Percentiles rank a stretch among this genome's conserved stretches.
Conservation (phyloP, 2,888 invertebrate species). For the Thecocarcelia acutangulata region DNA sequence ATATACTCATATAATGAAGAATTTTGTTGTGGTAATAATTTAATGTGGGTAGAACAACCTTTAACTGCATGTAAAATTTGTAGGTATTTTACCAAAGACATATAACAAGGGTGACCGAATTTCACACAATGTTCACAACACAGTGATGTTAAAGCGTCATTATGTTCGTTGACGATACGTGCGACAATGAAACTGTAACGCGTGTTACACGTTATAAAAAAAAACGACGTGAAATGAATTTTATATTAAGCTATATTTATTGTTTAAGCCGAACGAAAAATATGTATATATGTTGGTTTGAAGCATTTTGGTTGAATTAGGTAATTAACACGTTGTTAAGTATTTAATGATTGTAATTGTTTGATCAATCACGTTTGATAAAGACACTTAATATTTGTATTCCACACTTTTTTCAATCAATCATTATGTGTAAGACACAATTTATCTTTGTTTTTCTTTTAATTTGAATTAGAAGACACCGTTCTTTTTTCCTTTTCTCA, state of each 20-base stretch:
- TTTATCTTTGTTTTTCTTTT: conserved; percentile 11
- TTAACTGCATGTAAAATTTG: neutral
- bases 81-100: neutral
- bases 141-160: conserved; percentile 26
- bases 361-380: neutral
- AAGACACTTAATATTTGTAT: conserved; percentile 5
- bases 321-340: neutral
- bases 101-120: conserved; percentile 51
- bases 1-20: no score
- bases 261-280: neutral
- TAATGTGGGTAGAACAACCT: no score
- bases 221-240: conserved; percentile 55
- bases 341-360: neutral
- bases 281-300: neutral
- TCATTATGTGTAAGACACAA: neutral
- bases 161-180: conserved; percentile 16
- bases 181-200: conserved; percentile 41
- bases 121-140: conserved; percentile 36
- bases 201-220: conserved; percentile 41
- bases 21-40: no score
- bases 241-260: conserved; percentile 11
- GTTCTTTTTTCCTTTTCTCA: conserved; percentile 47
- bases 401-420: conserved; percentile 22
- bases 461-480: conserved; percentile 44
- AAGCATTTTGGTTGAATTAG: neutral